Base-by-base conservation (phyloP, 2,888 invertebrate species). In the Drosophila robusta region DNA sequence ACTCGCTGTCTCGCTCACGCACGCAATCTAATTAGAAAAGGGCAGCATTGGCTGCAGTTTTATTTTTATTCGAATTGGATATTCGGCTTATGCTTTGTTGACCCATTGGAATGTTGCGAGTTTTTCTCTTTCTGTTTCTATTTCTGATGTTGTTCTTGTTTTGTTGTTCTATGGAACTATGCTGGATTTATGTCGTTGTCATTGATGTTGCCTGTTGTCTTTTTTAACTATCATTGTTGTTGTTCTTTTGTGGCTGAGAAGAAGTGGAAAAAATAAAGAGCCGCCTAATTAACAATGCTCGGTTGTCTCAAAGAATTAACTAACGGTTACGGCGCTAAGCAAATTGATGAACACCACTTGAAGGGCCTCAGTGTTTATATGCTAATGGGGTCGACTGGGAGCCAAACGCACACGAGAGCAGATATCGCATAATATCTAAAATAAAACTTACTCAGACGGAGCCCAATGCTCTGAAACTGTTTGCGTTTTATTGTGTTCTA, bases 41-140 rank as follows among this genome's bases (percentile, higher is more conserved):
- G 69, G 67, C 56, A 41, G 54, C 34, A 50, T n/a, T 45, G 51
- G 41, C 54, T 76, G 78, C 67, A 77, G 41, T 68, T 76, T 78
- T 64, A 68, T 80, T 78, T 74, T 54, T 52, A 69, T 61, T 55
- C 46, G 60, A 57, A 54, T 70, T 55, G 63, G 68, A 66, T 52
- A 57, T 68, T 70, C 73, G 70, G 80, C 87, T 82, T 82, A 80
- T 68, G 84, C 75, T 75, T 78, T 78, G 79, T 66, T 66, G 64
- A 76, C 60, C 72, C 56, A 74, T 61, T 42, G 73, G 73, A 74
- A 74, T 74, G 65, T 47, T 58, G 38, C 46, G 24, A 45, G 41
- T 54, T 14, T 57, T 29, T 39, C 42, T 62, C n/a, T 41, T 29
- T 24, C 14, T 61, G 42, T 56, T 39, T 42, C 41, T 51, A 38